Conservation (phyloP, 2,888 invertebrate species). For the Erebia palarica region DNA sequence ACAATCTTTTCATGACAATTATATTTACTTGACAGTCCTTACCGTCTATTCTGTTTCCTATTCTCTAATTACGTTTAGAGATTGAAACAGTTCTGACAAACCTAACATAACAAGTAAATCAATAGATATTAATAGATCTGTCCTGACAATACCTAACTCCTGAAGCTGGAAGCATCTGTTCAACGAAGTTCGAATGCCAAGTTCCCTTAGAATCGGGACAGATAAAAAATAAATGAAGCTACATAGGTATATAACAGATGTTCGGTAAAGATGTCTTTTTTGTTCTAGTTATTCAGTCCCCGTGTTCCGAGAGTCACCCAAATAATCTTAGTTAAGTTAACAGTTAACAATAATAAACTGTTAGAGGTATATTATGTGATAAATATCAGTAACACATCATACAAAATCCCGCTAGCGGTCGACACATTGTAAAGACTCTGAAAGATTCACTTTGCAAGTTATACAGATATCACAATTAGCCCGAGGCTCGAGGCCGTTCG, state of each 20-base stretch:
- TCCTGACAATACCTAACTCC: too few species aligned
- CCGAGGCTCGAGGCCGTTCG: conserved; percentile 22
- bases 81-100: too few species aligned
- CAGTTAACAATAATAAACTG: conserved; percentile 77
- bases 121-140: too few species aligned
- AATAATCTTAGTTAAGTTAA: conserved; percentile 55
- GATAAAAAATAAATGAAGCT: background rate
- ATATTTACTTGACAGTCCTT: too few species aligned
- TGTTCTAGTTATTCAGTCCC: background rate
- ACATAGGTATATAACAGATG: background rate
- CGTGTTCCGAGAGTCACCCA: conserved; percentile 13
- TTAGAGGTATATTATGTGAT: conserved; percentile 63
- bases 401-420: conserved; percentile 67
- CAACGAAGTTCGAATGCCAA: too few species aligned
- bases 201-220: too few species aligned
- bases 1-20: too few species aligned
- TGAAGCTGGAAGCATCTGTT: too few species aligned
- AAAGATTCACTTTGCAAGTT: conserved; percentile 64
- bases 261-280: background rate
- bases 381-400: conserved; percentile 58
- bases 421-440: conserved; percentile 71
- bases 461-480: conserved; percentile 70
- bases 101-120: too few species aligned
- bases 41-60: too few species aligned
- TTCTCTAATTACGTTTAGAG: too few species aligned